Evolutionary conservation across 2,113 vertebrate species (phyloP), one percentile per base, ranked within the genome.

Genomic region (Otocyon megalotis): DNA sequence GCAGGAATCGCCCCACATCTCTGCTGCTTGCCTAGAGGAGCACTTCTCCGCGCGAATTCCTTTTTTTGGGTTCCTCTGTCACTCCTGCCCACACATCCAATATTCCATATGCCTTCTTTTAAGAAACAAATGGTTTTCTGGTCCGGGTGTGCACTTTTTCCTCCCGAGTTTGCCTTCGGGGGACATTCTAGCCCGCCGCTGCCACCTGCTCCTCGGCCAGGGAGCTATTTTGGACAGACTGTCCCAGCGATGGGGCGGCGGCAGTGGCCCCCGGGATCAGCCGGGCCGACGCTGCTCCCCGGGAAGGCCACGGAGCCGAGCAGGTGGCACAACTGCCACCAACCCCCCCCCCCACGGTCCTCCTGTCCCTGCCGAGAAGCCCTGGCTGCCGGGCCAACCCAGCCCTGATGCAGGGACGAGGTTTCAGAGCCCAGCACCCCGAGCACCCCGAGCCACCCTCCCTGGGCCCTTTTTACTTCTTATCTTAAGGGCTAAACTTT

Each of bases 61-160:
- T 96, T 96, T 96, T 97, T 97, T 79, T 83, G 93, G 90, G 71
- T 88, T 97, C 84, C 79, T 94, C 54, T 97, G 82, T 96, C 95
- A 97, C 95, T 97, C 81, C 98, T 96, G 30, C 97, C 96, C 94
- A 97, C 97, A 97, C 93, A 96, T 95, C 81, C 97, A 97, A 92
- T 97, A 96, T 94, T 97, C 98, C 97, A 98, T 97, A 98, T 98
- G 97, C 94, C 96, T 98, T 77, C 72, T 95, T 97, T 96, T 85
- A 84, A 97, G 96, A 97, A 90, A 88, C 77, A 98, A 97, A 96
- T 90, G 89, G 83, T 87, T 96, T 97, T 97, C 92, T 94, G 91
- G 86, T 97, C 95, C 1, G 84, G 53, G 94, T 86, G 65, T 93
- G 87, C 89, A 92, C 93, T 96, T 93, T 84, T 96, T 50, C 67